Evolutionary conservation across 2,888 invertebrate species (phyloP).

Genomic region (Poecilus cupreus): DNA sequence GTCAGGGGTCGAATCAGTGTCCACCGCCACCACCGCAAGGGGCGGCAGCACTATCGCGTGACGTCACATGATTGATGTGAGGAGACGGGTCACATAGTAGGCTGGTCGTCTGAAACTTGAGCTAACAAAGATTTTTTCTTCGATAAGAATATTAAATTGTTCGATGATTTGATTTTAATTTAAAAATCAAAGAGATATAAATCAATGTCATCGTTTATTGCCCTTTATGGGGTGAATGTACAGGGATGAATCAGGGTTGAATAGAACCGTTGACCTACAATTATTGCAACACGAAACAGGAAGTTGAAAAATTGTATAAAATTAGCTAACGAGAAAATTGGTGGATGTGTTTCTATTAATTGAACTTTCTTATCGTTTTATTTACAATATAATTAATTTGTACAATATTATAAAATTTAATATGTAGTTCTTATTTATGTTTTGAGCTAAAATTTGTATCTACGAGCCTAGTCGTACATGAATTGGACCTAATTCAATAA

Average conservation of each 20-base stretch:
- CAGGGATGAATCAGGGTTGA: neutral
- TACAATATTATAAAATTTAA: too few relatives aligned
- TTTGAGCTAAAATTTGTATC: too few relatives aligned
- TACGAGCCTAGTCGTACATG: too few relatives aligned
- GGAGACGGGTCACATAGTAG: neutral
- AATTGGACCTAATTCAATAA: too few relatives aligned
- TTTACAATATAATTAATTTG: neutral
- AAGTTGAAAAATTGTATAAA: too few relatives aligned
- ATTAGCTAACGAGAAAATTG: neutral
- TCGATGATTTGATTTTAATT: slow-evolving; percentile 17
- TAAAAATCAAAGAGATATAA: slow-evolving; percentile 3
- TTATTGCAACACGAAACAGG: neutral
- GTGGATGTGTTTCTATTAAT: neutral
- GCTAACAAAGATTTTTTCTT: neutral
- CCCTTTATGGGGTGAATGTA: neutral
- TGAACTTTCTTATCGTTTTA: neutral
- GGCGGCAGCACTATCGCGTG: too few relatives aligned
- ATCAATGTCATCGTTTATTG: neutral
- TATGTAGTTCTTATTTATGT: too few relatives aligned
- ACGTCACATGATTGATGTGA: neutral
- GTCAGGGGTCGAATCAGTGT: neutral
- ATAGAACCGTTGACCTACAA: neutral
- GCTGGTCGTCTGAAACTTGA: too few relatives aligned
- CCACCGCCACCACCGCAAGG: neutral
- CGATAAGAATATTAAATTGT: neutral